These are phyloP conservation scores for Girardinichthys multiradiatus DNA, from an alignment of 2,113 vertebrate genomes.

Conservation along the genomic window DNA sequence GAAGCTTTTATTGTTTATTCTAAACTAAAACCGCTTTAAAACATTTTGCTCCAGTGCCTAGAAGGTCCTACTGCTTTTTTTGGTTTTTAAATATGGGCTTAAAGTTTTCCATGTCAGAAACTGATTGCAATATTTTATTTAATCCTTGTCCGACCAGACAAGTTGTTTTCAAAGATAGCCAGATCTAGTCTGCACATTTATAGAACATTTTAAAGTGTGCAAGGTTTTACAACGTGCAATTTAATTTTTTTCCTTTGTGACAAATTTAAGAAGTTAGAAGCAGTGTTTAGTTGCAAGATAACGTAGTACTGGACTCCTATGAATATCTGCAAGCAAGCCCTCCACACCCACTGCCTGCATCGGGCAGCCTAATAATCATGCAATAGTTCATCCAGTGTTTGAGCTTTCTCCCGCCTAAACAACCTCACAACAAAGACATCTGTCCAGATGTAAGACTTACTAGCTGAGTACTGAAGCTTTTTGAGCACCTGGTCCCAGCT, in stretches of 20 bases:
- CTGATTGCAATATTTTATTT: background rate
- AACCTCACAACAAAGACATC: background rate
- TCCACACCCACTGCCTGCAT: too few species aligned
- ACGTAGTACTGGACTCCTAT: background rate
- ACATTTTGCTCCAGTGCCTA: slow-evolving; percentile 6
- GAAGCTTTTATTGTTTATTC: slow-evolving; percentile 35
- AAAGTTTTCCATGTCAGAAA: slow-evolving; percentile 10
- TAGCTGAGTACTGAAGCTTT: background rate
- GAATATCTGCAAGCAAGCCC: background rate
- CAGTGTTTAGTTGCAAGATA: background rate
- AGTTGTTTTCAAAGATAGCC: background rate
- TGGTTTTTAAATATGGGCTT: background rate
- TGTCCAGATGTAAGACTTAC: background rate
- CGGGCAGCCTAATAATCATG: too few species aligned
- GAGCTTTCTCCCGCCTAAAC: background rate
- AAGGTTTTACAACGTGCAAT: too few species aligned
- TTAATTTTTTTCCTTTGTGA: background rate
- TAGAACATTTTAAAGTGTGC: background rate
- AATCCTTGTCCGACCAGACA: slow-evolving; percentile 2
- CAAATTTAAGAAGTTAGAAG: background rate
- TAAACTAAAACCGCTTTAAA: slow-evolving; percentile 13
- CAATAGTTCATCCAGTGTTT: too few species aligned
- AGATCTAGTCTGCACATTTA: background rate
- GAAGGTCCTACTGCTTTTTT: slow-evolving; percentile 15
- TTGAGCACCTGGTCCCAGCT: background rate